Conservation (phyloP, 2,888 invertebrate genomes). For the Tanypteryx hageni region DNA sequence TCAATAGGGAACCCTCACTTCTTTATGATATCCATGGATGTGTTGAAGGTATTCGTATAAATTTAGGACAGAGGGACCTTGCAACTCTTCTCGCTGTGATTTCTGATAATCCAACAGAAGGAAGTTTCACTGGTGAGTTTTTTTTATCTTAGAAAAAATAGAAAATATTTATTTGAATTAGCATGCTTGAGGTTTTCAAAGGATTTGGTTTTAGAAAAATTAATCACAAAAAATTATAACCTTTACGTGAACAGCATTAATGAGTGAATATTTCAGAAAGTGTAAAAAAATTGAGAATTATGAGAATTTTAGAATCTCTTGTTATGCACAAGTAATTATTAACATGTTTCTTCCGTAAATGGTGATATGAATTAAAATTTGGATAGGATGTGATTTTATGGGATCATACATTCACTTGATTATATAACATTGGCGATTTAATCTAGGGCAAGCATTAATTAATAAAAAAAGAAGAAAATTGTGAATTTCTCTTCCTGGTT, state of each 20-base stretch:
- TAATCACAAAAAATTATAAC: background rate
- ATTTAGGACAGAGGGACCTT: slow-evolving; percentile 86
- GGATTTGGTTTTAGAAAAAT: background rate
- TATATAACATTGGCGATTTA: too few species aligned
- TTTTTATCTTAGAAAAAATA: background rate
- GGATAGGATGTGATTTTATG: too few species aligned
- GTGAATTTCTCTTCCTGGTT: background rate
- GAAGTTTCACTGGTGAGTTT: slow-evolving; percentile 69
- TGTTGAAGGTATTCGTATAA: slow-evolving; percentile 82
- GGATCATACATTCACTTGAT: too few species aligned
- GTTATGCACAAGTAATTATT: too few species aligned
- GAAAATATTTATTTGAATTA: background rate
- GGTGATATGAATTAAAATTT: too few species aligned
- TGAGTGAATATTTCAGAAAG: too few species aligned
- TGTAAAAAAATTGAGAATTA: too few species aligned
- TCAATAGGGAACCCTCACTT: slow-evolving; percentile 72
- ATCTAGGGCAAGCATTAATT: too few species aligned
- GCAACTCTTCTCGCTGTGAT: slow-evolving; percentile 84
- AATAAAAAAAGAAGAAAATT: background rate
- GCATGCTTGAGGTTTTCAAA: background rate
- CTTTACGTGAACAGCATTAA: too few species aligned
- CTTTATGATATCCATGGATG: slow-evolving; percentile 82
- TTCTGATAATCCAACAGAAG: slow-evolving; percentile 82
- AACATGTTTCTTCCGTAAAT: too few species aligned
- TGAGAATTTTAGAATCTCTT: too few species aligned